A percentile compares a stretch with the other conserved stretches of the same genome.
Evolutionary conservation across 1,140 invertebrate species (phyloP).

Genomic region (Hypsibius dujardini): DNA sequence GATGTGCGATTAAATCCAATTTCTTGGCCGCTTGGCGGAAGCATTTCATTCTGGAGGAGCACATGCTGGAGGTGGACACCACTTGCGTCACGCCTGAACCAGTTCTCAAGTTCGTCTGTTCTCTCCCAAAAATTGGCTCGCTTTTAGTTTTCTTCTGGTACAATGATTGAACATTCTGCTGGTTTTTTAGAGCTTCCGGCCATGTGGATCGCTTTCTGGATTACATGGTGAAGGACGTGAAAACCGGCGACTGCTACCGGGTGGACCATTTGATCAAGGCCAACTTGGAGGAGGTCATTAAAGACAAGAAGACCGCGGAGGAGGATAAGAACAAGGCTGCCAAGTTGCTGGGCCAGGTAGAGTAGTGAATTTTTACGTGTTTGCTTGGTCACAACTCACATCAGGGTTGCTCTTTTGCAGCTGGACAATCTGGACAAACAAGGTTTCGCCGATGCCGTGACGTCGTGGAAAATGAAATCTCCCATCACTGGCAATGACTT

Average conservation of each 20-base stretch:
- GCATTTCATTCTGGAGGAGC: slow-evolving; percentile 89
- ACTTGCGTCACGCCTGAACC: slow-evolving; percentile 89
- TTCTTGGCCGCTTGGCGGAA: slow-evolving; percentile 80
- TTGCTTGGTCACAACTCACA: too few species aligned
- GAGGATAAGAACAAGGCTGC: slow-evolving; percentile 41
- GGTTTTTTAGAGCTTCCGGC: slow-evolving; percentile 60
- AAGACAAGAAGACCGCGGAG: slow-evolving; percentile 59
- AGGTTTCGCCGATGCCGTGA: slow-evolving; percentile 65
- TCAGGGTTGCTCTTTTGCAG: slow-evolving; percentile 28
- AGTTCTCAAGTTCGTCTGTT: slow-evolving; percentile 55
- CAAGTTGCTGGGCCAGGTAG: too few species aligned
- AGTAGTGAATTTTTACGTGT: slow-evolving; percentile 18
- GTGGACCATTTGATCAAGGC: slow-evolving; percentile 95
- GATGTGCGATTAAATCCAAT: slow-evolving; percentile 91
- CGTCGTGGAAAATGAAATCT: slow-evolving; percentile 78
- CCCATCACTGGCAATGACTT: slow-evolving; percentile 83
- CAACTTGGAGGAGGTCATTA: slow-evolving; percentile 66
- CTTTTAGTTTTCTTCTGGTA: slow-evolving; percentile 20
- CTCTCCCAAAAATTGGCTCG: slow-evolving; percentile 15
- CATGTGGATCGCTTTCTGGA: slow-evolving; percentile 98
- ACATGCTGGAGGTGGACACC: slow-evolving; percentile 97
- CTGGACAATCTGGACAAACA: slow-evolving; percentile 69
- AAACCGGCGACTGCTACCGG: slow-evolving; percentile 87
- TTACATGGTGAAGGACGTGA: slow-evolving; percentile 93
- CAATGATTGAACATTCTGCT: not conserved